These are phyloP conservation scores for Ailurus styani DNA, from an alignment of 2,113 vertebrate species.

Conservation along the genomic window DNA sequence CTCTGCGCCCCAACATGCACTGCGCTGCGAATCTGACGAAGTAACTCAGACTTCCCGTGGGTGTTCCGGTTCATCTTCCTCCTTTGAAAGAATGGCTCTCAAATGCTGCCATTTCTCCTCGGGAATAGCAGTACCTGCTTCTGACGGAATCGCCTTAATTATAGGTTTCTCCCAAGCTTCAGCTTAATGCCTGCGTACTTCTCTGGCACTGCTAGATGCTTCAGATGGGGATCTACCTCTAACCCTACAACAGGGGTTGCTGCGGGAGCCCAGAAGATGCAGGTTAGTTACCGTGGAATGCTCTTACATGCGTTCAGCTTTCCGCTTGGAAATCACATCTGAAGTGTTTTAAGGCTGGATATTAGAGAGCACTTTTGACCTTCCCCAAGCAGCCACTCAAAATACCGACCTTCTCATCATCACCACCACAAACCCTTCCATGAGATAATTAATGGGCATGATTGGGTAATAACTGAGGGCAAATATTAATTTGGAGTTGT, in stretches of 20 bases:
- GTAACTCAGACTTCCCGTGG: neutral
- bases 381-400: constrained; percentile 57
- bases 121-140: neutral
- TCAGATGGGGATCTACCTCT: neutral
- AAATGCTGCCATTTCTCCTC: neutral
- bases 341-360: neutral
- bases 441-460: neutral
- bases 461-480: constrained; percentile 21
- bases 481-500: constrained; percentile 29
- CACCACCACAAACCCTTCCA: neutral
- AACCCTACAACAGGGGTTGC: neutral
- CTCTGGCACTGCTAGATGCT: neutral
- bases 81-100: neutral
- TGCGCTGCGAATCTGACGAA: neutral
- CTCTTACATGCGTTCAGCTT: neutral
- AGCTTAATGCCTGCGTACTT: neutral
- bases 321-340: constrained; percentile 40
- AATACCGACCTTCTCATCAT: neutral
- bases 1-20: neutral
- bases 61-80: neutral
- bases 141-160: neutral
- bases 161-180: neutral
- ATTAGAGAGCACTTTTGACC: neutral
- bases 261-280: neutral
- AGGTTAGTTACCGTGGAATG: neutral